Evolutionary conservation across 2,797 vertebrate genomes (phyloP).

Genomic region (Acrocephalus scirpaceus): DNA sequence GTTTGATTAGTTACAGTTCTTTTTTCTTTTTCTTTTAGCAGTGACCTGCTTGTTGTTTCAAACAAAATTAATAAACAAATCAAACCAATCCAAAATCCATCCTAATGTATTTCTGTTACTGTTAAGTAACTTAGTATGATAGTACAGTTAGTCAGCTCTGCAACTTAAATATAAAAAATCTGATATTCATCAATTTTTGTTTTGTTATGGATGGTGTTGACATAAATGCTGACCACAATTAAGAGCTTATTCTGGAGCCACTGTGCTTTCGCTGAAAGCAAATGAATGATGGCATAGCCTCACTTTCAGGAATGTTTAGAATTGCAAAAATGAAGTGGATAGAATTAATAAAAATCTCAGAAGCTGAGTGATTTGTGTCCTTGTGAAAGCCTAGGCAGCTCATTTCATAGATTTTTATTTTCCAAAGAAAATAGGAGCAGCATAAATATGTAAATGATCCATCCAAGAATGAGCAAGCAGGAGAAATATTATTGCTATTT

Average conservation of each 20-base stretch:
- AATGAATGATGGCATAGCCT: neutral
- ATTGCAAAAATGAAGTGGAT: neutral
- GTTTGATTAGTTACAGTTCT: neutral
- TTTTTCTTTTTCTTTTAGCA: neutral
- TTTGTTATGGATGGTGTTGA: neutral
- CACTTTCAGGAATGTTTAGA: neutral
- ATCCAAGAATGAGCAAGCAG: neutral
- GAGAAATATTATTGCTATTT: slow-evolving; percentile 57
- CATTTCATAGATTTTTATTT: neutral
- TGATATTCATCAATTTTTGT: neutral
- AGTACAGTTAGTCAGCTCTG: neutral
- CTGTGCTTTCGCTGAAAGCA: neutral
- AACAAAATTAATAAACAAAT: neutral
- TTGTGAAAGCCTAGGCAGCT: neutral
- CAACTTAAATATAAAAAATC: neutral
- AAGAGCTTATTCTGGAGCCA: neutral
- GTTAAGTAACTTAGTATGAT: neutral
- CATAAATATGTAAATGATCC: slow-evolving; percentile 51
- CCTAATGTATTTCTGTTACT: neutral
- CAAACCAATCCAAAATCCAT: neutral
- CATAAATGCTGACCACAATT: neutral
- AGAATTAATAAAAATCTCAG: slow-evolving; percentile 5
- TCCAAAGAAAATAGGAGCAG: neutral
- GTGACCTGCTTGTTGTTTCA: neutral
- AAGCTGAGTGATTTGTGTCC: neutral